Percentiles rank a stretch among this genome's conserved stretches.
Evolutionary conservation across 2,113 vertebrate species (phyloP).

Genomic region (Cavia aperea): DNA sequence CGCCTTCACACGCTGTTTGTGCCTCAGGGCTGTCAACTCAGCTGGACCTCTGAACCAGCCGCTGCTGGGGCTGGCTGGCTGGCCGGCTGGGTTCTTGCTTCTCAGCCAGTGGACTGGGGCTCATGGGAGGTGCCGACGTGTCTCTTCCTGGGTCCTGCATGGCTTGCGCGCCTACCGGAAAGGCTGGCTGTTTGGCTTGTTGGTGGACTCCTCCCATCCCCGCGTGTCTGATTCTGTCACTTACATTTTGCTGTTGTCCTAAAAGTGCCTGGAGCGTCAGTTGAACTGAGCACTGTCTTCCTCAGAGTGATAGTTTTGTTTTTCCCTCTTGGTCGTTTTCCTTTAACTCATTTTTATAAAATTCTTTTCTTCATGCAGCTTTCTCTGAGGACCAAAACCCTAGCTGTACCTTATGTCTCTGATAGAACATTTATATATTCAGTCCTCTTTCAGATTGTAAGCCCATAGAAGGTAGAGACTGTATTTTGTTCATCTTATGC

Average conservation of each 20-base stretch:
- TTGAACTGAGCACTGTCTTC: not conserved
- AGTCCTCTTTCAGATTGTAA: not conserved
- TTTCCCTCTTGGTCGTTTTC: not conserved
- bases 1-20: no score
- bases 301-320: not conserved
- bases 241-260: not conserved
- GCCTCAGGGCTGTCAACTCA: no score
- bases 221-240: no score
- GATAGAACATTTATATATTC: not conserved
- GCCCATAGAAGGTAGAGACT: not conserved
- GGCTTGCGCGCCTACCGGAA: no score
- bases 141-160: no score
- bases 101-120: no score
- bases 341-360: conserved; percentile 21
- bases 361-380: not conserved
- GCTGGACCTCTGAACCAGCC: no score
- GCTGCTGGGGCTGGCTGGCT: no score
- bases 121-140: no score
- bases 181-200: no score
- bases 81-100: no score
- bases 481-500: not conserved
- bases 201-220: no score
- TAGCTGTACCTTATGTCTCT: conserved; percentile 3
- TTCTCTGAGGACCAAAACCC: not conserved
- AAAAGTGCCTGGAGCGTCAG: not conserved